A percentile compares a stretch with the other conserved stretches of the same genome.
phyloP scores from a whole-genome alignment of 2,797 vertebrate species.

The Cephalopachus bancanus region DNA sequence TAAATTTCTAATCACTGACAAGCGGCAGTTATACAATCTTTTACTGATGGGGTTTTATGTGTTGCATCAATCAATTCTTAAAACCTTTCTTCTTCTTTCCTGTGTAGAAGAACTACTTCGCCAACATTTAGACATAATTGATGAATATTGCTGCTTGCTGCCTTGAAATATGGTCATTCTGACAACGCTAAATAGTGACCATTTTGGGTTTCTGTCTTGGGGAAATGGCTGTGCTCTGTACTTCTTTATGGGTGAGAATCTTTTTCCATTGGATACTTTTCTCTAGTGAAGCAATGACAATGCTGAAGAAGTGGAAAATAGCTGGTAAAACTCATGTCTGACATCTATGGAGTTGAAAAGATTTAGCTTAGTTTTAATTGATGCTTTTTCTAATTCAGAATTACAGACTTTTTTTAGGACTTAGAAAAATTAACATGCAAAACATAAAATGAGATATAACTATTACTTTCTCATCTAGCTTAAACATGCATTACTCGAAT shows the following conservation, averaged over 20 bases:
- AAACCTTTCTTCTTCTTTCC: conserved; percentile 10
- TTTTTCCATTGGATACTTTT: not conserved
- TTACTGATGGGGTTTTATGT: conserved; percentile 53
- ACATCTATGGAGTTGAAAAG: not conserved
- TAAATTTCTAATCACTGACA: conserved; percentile 70
- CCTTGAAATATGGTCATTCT: conserved; percentile 61
- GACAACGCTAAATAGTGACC: conserved; percentile 35
- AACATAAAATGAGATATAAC: not conserved
- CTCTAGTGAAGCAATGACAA: not conserved
- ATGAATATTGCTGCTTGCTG: conserved; percentile 40
- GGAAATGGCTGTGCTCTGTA: conserved; percentile 37
- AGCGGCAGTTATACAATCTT: conserved; percentile 39
- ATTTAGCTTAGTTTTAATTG: not conserved
- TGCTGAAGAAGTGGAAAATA: not conserved
- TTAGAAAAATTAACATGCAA: not conserved
- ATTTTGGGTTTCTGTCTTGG: conserved; percentile 46
- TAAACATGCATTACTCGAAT: not conserved
- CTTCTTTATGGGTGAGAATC: conserved; percentile 25
- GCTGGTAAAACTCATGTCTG: not conserved
- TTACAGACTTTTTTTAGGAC: not conserved
- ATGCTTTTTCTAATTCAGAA: not conserved
- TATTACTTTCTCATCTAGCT: not conserved
- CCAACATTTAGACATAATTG: conserved; percentile 56
- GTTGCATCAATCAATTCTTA: conserved; percentile 47
- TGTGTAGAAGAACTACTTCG: conserved; percentile 26